Percentiles rank a stretch among this genome's conserved stretches.
phyloP scores from a whole-genome alignment of 2,888 invertebrate genomes.

The Falcaria lacertinaria region DNA sequence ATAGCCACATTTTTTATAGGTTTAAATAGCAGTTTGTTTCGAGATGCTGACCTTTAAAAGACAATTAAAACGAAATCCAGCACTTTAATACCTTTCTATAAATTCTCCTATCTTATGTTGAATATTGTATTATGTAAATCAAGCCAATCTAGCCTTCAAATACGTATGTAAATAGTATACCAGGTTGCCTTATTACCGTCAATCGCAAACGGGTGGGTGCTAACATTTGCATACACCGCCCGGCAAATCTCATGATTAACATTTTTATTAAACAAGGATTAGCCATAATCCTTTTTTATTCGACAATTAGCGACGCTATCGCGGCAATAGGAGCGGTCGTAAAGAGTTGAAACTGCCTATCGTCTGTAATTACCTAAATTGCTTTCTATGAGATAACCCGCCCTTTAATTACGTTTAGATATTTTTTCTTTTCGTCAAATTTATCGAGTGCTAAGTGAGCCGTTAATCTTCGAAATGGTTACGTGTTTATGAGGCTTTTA shows the following conservation, averaged over 20 bases:
- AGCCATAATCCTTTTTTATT: constrained; percentile 77
- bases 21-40: no score
- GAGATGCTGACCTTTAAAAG: no score
- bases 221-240: constrained; percentile 70
- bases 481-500: constrained; percentile 10
- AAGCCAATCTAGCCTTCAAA: not conserved
- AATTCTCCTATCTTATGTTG: no score
- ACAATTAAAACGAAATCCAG: no score
- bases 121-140: not conserved
- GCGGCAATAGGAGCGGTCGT: constrained; percentile 59
- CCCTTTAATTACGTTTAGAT: constrained; percentile 48
- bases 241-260: constrained; percentile 74
- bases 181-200: constrained; percentile 31
- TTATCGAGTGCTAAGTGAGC: constrained; percentile 45
- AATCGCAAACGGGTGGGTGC: constrained; percentile 44
- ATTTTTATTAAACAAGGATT: constrained; percentile 79
- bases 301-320: constrained; percentile 77
- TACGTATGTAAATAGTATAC: not conserved
- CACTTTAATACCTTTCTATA: no score
- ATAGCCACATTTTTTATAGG: no score
- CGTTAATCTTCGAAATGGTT: constrained; percentile 20
- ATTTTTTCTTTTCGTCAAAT: constrained; percentile 34
- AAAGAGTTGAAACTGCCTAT: constrained; percentile 76
- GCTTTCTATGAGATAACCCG: constrained; percentile 36
- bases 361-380: constrained; percentile 70